Evolutionary conservation across 2,113 vertebrate genomes (phyloP), one percentile per base, ranked within the genome.

Genomic region (Tyrannus savana): DNA sequence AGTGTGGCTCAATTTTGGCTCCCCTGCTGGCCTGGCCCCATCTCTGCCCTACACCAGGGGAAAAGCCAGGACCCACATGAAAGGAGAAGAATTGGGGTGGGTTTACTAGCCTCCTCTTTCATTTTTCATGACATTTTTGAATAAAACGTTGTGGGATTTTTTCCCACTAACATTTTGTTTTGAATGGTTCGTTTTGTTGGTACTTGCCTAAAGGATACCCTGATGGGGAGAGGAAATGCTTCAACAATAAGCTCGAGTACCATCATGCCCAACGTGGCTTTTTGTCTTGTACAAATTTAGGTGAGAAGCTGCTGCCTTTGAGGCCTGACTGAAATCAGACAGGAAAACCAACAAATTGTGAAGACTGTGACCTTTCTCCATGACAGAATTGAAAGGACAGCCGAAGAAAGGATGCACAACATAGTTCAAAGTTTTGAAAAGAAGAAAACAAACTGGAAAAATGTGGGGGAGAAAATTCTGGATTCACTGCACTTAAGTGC

Each of bases 361-460:
- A 79, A 75, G 49, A 58, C 21, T 27, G 13, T 84, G 81, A 81
- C 63, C 44, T 75, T 87, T 87, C 84, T 84, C 14, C 19, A 25
- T 3, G 21, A 55, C 13, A 47, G 31, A 84, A 73, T 2, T 71
- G 42, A 86, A 90, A 93, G 49, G 59, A 78, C 9, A 79, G 52
- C 31, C 35, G 18, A 82, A 84, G 19, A 64, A 72, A 37, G 86
- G 30, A 6, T 6, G 6, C 14, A 58, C 52, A 86, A 50, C 18
- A n/a, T 15, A 83, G 27, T 64, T 89, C 46, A 83, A 81, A 85
- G 52, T 80, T 91, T 59, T 86, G 63, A 56, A 89, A 90, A 80
- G 55, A 77, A 42, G 30, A 67, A 89, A 87, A 76, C 11, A 66
- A 91, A 30, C 39, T 19, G 44, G 28, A 52, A 81, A 60, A 74